Conservation (phyloP, 2,113 vertebrate genomes). For the Nanorana parkeri region DNA sequence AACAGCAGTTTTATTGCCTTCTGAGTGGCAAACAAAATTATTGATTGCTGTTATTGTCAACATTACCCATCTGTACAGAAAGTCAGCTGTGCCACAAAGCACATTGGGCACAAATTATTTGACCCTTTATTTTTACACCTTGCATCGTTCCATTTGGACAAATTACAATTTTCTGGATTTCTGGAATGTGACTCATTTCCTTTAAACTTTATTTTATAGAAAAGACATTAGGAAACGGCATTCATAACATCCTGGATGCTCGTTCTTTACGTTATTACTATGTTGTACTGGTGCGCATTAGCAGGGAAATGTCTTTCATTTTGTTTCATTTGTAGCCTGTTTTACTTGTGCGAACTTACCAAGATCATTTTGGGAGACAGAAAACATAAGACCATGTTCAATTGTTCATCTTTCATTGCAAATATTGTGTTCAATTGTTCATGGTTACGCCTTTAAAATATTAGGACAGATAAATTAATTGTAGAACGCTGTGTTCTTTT, state of each 20-base stretch:
- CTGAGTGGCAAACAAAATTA: neutral
- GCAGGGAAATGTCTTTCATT: conserved; percentile 51
- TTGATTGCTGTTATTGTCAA: conserved; percentile 13
- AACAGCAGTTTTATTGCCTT: neutral
- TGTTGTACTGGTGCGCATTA: conserved; percentile 35
- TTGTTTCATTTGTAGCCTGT: conserved; percentile 21
- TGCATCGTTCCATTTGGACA: conserved; percentile 31
- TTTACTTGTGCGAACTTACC: neutral
- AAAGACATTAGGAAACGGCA: conserved; percentile 72
- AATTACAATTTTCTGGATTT: conserved; percentile 71
- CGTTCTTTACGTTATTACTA: conserved; percentile 55
- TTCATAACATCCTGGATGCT: conserved; percentile 62
- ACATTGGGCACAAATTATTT: neutral
- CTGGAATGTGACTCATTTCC: conserved; percentile 84
- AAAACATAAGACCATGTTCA: conserved; percentile 17
- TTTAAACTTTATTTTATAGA: conserved; percentile 63
- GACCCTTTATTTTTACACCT: conserved; percentile 24
- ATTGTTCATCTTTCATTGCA: conserved; percentile 19
- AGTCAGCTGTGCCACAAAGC: conserved; percentile 12
- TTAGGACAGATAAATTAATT: neutral
- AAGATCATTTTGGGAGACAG: conserved; percentile 7
- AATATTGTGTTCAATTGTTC: conserved; percentile 17
- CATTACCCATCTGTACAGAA: neutral
- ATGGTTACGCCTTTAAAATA: neutral
- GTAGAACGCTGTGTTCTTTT: neutral